phyloP scores from a whole-genome alignment of 2,797 vertebrate genomes.

The Netta rufina region DNA sequence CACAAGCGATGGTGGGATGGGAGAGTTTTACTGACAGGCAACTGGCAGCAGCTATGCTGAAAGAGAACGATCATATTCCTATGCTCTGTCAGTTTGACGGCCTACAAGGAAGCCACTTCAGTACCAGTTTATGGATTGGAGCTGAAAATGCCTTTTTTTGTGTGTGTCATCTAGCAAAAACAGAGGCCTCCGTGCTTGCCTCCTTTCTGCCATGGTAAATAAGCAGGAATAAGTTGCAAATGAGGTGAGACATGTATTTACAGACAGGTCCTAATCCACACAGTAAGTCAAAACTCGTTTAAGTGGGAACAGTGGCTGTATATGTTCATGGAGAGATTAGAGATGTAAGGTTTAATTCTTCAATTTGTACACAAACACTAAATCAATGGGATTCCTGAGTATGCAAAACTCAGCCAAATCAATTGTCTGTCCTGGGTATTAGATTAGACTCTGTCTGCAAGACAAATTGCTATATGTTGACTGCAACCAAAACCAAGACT shows the following conservation, averaged over 20 bases:
- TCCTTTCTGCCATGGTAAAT: not conserved
- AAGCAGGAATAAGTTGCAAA: not conserved
- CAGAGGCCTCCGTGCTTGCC: not conserved
- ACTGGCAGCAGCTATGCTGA: not conserved
- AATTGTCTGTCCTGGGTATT: not conserved
- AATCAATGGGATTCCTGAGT: not conserved
- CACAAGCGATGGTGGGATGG: not conserved
- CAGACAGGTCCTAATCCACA: not conserved
- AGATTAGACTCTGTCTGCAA: not conserved
- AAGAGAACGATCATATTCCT: not conserved
- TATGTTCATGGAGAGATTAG: not conserved
- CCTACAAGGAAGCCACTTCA: not conserved
- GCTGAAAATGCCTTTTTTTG: not conserved
- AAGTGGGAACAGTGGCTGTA: not conserved
- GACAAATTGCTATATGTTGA: not conserved
- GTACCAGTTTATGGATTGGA: not conserved
- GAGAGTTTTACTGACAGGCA: not conserved
- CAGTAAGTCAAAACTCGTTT: not conserved
- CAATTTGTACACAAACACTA: not conserved
- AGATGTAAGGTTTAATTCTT: not conserved
- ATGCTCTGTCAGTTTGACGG: not conserved
- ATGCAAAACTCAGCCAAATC: not conserved
- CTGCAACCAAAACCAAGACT: conserved; percentile 17
- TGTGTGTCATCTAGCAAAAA: not conserved
- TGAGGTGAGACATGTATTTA: not conserved